Conservation (phyloP, 2,888 invertebrate species). For the Cheilosia grossa region DNA sequence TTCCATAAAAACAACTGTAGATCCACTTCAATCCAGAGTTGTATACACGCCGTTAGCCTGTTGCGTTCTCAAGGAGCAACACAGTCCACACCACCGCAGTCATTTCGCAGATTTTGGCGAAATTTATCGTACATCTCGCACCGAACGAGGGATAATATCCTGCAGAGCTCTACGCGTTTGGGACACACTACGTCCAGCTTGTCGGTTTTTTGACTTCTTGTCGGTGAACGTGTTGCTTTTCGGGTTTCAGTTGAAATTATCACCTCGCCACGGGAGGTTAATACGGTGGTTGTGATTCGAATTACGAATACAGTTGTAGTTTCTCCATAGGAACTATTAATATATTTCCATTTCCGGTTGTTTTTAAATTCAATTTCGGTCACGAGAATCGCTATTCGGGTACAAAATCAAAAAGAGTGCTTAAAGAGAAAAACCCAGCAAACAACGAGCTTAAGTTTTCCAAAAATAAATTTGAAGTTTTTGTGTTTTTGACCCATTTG, state of each 20-base stretch:
- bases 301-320: slow-evolving; percentile 54
- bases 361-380: slow-evolving; percentile 35
- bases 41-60: slow-evolving; percentile 82
- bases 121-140: slow-evolving; percentile 23
- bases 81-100: slow-evolving; percentile 16
- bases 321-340: slow-evolving; percentile 29
- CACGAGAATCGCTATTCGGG: slow-evolving; percentile 14
- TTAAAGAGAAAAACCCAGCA: background rate
- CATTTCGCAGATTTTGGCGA: slow-evolving; percentile 18
- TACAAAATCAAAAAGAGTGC: background rate
- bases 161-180: slow-evolving; percentile 22
- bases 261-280: slow-evolving; percentile 65
- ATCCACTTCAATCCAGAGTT: slow-evolving; percentile 79
- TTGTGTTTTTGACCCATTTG: slow-evolving; percentile 31
- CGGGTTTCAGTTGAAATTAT: slow-evolving; percentile 54
- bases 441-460: slow-evolving; percentile 12
- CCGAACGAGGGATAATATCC: slow-evolving; percentile 16
- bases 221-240: slow-evolving; percentile 59
- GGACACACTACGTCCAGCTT: background rate
- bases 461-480: slow-evolving; percentile 3
- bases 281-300: slow-evolving; percentile 63
- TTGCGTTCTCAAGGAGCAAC: slow-evolving; percentile 79
- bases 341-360: slow-evolving; percentile 60
- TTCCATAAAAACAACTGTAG: slow-evolving; percentile 80
- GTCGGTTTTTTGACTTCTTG: slow-evolving; percentile 29